These are phyloP conservation scores for Cherax destructor DNA, from an alignment of 1,140 invertebrate genomes.

Conservation along the genomic window DNA sequence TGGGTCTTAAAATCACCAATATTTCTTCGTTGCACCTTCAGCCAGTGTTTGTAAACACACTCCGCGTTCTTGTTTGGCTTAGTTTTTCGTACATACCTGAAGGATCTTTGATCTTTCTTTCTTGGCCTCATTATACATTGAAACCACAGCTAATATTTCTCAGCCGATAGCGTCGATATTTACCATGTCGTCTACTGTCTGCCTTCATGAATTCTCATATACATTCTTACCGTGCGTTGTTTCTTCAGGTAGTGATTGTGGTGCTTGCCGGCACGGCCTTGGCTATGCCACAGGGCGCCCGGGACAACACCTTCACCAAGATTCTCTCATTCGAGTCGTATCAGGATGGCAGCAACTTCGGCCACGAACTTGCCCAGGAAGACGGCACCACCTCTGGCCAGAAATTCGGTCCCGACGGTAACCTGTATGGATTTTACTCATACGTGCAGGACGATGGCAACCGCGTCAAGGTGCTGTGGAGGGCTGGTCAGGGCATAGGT, in stretches of 20 bases:
- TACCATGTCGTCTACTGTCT: background rate
- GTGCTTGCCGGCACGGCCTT: conserved; percentile 51
- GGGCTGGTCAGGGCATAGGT: conserved; percentile 67
- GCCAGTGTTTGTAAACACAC: too few species aligned
- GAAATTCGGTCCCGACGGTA: conserved; percentile 68
- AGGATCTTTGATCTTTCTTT: too few species aligned
- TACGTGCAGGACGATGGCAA: conserved; percentile 66
- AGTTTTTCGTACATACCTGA: too few species aligned
- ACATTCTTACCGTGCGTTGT: background rate
- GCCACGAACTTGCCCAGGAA: conserved; percentile 68
- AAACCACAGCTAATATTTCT: background rate
- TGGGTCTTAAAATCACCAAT: too few species aligned
- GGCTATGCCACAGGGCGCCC: conserved; percentile 63
- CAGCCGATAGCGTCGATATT: background rate
- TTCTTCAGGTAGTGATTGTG: conserved; percentile 54
- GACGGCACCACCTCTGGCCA: conserved; percentile 69
- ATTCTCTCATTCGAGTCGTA: conserved; percentile 71
- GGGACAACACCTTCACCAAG: conserved; percentile 66
- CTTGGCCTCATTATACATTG: too few species aligned
- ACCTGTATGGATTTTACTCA: conserved; percentile 71
- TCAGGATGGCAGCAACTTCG: conserved; percentile 68
- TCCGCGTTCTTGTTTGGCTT: too few species aligned
- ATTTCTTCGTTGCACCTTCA: too few species aligned
- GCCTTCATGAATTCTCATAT: too few species aligned
- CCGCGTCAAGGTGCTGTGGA: conserved; percentile 68